A percentile compares a stretch with the other conserved stretches of the same genome.
phyloP scores from a whole-genome alignment of 1,140 invertebrate species.

The Trachymyrmex septentrionalis region DNA sequence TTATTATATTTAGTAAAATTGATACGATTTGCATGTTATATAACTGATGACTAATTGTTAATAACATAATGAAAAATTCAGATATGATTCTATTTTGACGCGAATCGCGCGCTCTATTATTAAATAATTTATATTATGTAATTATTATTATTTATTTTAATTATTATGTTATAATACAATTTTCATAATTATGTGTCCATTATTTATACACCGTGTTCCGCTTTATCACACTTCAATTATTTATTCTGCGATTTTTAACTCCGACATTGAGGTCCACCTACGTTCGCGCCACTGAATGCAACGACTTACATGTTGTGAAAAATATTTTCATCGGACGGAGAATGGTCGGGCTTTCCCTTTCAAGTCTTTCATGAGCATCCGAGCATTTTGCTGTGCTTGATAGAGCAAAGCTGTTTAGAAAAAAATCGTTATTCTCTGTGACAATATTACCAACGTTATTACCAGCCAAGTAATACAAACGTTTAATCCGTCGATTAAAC shows the following conservation, averaged over 20 bases:
- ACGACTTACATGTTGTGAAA: conserved; percentile 42
- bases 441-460: background rate
- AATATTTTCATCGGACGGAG: conserved; percentile 46
- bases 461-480: background rate
- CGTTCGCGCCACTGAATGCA: background rate
- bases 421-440: conserved; percentile 38
- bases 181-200: background rate
- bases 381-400: conserved; percentile 32
- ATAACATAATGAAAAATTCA: background rate
- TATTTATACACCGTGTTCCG: background rate
- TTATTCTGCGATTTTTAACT: conserved; percentile 12
- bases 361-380: conserved; percentile 19
- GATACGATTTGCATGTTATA: too few species aligned
- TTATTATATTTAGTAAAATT: background rate
- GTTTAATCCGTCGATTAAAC: background rate
- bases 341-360: conserved; percentile 17
- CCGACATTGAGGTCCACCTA: background rate
- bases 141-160: background rate
- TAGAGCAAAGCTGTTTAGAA: conserved; percentile 20
- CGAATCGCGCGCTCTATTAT: background rate
- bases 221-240: conserved; percentile 21
- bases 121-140: background rate
- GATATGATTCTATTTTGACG: background rate
- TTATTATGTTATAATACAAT: background rate
- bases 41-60: background rate